phyloP scores from a whole-genome alignment of 2,888 invertebrate species.

The Melipona bicolor region DNA sequence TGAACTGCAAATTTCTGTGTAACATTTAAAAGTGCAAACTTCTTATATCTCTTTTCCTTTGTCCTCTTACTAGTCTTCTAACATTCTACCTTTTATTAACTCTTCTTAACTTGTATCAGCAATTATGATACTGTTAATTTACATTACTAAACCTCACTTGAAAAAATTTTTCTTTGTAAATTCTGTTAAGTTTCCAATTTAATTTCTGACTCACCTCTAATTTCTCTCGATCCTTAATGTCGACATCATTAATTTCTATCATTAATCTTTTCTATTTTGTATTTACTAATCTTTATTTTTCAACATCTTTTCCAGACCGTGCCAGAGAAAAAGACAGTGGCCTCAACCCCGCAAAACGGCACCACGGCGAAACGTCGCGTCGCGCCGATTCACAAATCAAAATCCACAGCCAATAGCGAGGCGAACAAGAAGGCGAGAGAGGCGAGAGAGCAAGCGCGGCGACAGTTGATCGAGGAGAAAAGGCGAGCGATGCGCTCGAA shows the following conservation, averaged over 20 bases:
- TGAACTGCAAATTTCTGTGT: too few relatives aligned
- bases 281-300: neutral
- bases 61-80: neutral
- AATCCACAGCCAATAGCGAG: conserved; percentile 81
- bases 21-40: neutral
- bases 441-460: conserved; percentile 88
- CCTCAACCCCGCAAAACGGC: conserved; percentile 74
- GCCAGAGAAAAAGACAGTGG: conserved; percentile 70
- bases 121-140: too few relatives aligned
- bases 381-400: conserved; percentile 74
- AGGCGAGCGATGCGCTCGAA: conserved; percentile 86
- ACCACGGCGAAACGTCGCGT: conserved; percentile 77
- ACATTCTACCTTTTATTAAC: too few relatives aligned
- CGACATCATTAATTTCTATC: neutral
- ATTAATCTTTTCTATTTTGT: neutral
- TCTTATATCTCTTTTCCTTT: neutral
- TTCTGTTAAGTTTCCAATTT: neutral
- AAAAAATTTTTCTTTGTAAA: too few relatives aligned
- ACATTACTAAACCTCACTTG: too few relatives aligned
- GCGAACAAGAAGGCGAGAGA: conserved; percentile 86
- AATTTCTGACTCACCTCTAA: neutral
- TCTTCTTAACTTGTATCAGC: too few relatives aligned
- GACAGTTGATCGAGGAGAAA: conserved; percentile 91
- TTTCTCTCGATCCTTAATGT: neutral
- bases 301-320: conserved; percentile 65